A percentile compares a stretch with the other conserved stretches of the same genome.
These are phyloP conservation scores for Gavia stellata DNA, from an alignment of 2,113 vertebrate genomes.

Conservation along the genomic window DNA sequence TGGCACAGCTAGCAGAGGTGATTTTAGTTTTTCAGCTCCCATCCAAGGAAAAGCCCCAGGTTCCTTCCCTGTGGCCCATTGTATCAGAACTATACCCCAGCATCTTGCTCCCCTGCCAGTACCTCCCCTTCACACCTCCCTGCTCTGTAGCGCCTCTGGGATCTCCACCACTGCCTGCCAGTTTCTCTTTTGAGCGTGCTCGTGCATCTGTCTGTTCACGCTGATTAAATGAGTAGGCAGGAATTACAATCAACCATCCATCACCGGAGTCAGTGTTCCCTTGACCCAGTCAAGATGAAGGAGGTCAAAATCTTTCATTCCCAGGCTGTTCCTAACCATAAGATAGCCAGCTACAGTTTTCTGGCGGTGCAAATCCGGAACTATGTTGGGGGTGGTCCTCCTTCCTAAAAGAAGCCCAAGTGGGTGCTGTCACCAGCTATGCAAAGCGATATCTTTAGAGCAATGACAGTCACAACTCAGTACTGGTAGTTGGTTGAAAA, in stretches of 20 bases:
- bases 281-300: slow-evolving; percentile 6
- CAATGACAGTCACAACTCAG: background rate
- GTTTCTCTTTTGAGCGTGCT: background rate
- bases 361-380: background rate
- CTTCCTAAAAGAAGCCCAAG: background rate
- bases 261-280: background rate
- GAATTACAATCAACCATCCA: slow-evolving; percentile 40
- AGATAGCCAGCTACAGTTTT: background rate
- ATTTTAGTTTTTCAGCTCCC: background rate
- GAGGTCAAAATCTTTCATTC: background rate
- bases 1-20: background rate
- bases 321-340: background rate
- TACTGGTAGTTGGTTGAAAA: background rate
- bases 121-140: background rate
- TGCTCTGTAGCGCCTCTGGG: background rate
- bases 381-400: background rate
- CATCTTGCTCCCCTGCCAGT: background rate
- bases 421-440: background rate
- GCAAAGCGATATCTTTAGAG: background rate
- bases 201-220: background rate
- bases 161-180: background rate
- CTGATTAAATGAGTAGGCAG: slow-evolving; percentile 39
- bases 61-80: background rate
- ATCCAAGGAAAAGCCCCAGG: background rate
- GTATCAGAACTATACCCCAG: background rate